A percentile compares a stretch with the other conserved stretches of the same genome.
These are phyloP conservation scores for Amphilophus citrinellus DNA, from an alignment of 2,113 vertebrate genomes.

Conservation along the genomic window DNA sequence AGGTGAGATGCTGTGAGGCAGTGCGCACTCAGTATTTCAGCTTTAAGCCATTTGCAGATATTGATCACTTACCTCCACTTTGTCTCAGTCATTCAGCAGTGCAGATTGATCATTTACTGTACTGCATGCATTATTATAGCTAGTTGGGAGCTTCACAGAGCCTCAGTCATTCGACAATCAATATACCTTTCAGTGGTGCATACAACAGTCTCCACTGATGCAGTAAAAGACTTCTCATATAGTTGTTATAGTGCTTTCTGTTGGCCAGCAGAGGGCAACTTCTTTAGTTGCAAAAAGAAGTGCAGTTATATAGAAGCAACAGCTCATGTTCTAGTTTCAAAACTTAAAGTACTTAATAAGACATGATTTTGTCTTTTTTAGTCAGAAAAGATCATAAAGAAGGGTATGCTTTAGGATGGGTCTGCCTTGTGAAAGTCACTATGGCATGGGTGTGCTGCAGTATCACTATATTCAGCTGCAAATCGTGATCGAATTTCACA, in stretches of 20 bases:
- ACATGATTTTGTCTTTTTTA: too few species aligned
- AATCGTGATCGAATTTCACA: background rate
- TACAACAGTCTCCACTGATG: background rate
- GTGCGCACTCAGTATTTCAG: background rate
- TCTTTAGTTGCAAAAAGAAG: too few species aligned
- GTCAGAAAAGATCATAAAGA: too few species aligned
- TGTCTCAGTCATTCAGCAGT: background rate
- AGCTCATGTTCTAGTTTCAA: too few species aligned
- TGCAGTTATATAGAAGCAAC: too few species aligned
- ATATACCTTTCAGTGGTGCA: background rate
- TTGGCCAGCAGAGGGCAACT: too few species aligned
- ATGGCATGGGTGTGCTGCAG: too few species aligned
- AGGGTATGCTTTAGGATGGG: too few species aligned
- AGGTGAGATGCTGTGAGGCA: constrained; percentile 79
- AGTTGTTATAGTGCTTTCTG: too few species aligned
- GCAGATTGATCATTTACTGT: background rate
- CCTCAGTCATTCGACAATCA: background rate
- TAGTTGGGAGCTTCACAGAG: background rate
- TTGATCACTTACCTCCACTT: background rate
- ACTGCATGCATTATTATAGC: background rate
- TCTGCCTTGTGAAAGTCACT: too few species aligned
- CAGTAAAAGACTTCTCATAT: background rate
- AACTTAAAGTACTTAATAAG: too few species aligned
- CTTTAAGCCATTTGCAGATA: background rate
- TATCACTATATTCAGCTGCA: background rate